Conservation (phyloP, 2,113 vertebrate genomes). For the Xiphias gladius region DNA sequence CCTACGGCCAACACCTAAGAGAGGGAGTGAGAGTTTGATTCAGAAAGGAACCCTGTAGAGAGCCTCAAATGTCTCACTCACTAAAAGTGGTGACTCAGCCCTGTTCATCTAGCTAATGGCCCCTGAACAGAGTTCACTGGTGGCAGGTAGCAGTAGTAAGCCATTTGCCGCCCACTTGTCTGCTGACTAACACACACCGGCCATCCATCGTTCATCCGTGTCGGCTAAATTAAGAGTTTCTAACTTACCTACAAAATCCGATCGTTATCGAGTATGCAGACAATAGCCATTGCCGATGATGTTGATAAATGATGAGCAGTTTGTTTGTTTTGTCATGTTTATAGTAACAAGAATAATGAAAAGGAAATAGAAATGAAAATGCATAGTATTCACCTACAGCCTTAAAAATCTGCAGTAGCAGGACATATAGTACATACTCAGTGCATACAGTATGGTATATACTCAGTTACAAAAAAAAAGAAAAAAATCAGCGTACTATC, state of each 20-base stretch:
- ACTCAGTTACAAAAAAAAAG: background rate
- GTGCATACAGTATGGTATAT: background rate
- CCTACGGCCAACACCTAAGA: background rate
- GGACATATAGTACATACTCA: background rate
- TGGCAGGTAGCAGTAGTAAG: conserved; percentile 34
- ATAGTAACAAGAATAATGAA: background rate
- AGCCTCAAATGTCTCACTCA: conserved; percentile 7
- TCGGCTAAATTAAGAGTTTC: background rate
- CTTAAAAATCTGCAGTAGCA: background rate
- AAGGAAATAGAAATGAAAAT: background rate
- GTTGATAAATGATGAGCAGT: background rate
- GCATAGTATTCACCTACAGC: background rate
- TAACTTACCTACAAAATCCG: background rate
- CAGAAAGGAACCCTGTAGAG: conserved; percentile 7
- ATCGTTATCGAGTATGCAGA: background rate
- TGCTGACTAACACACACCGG: background rate
- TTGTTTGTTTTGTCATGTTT: background rate
- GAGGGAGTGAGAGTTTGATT: conserved; percentile 18
- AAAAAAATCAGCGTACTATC: background rate
- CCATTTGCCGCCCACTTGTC: conserved; percentile 20
- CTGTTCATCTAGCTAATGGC: conserved; percentile 49
- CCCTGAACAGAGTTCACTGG: conserved; percentile 25
- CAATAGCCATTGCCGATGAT: background rate
- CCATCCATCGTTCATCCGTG: background rate
- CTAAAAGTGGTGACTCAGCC: conserved; percentile 48